phyloP scores from a whole-genome alignment of 2,113 vertebrate genomes.

The Orycteropus afer region DNA sequence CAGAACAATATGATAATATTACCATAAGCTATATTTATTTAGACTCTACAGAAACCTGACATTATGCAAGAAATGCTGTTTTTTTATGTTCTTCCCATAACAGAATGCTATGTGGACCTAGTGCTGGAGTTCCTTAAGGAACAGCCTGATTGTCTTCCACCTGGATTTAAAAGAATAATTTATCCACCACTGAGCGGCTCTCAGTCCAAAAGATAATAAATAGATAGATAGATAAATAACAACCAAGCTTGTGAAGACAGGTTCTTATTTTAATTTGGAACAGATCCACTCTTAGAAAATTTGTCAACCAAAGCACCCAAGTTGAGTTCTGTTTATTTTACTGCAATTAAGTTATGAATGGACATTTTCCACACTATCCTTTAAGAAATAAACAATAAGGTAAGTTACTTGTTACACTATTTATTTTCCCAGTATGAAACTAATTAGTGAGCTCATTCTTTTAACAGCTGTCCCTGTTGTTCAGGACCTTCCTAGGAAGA shows the following conservation, averaged over 20 bases:
- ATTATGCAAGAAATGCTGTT: neutral
- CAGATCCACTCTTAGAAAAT: conserved; percentile 54
- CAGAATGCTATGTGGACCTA: neutral
- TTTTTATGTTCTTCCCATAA: neutral
- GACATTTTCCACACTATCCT: conserved; percentile 73
- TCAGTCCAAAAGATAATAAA: conserved; percentile 52
- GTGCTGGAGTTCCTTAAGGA: neutral
- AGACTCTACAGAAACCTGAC: neutral
- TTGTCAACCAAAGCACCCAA: conserved; percentile 75
- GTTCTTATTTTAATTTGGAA: conserved; percentile 58
- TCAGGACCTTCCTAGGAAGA: conserved; percentile 74
- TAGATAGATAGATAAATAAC: neutral
- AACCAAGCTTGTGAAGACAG: conserved; percentile 35
- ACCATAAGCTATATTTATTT: neutral
- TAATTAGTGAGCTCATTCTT: conserved; percentile 84
- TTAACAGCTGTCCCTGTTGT: conserved; percentile 79
- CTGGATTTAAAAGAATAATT: conserved; percentile 48
- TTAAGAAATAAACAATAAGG: conserved; percentile 83
- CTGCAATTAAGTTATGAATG: conserved; percentile 66
- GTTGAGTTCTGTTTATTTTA: conserved; percentile 79
- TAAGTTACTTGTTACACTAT: conserved; percentile 76
- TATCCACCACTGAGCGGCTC: conserved; percentile 14
- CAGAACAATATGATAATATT: conserved; percentile 10
- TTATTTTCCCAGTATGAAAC: conserved; percentile 81
- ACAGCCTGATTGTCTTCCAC: neutral